Base-by-base conservation (phyloP, 2,113 vertebrate species). In the Mellivora capensis region DNA sequence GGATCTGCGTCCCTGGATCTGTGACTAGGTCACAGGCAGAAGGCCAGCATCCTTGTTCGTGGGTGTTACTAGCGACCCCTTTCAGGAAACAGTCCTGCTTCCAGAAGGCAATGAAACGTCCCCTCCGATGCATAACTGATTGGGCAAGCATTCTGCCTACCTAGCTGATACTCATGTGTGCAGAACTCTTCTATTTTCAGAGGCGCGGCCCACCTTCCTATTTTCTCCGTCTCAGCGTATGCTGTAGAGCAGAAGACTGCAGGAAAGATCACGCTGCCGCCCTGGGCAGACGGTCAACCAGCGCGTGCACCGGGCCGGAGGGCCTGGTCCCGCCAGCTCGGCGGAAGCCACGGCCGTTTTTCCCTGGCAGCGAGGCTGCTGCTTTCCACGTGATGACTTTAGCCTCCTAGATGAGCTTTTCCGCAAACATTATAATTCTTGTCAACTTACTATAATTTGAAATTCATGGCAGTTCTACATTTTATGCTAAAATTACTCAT, bases 401-500 rank as follows among this genome's bases (percentile, higher is more conserved):
- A 29, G 92, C 76, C 87, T 94, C 84, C 54, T 42, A 9, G 76
- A 10, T 23, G 47, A 96, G n/a, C 67, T 95, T 93, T 67, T 96
- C 52, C 37, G 59, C 47, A 67, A 86, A 52, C 49, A 47, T 29
- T 76, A 27, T 85, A 87, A 52, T 5, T 94, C 97, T 77, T 82
- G 14, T 4, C 72, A 64, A 94, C 91, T 37, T 96, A 76, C 21
- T 0, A 27, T 71, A 87, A 11, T 94, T 96, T 90, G 87, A 90
- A 91, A 79, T 91, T 79, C 94, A 88, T 52, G 31, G 74, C 20
- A 57, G 59, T 62, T 83, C 85, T 88, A 52, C 77, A 23, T 91
- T 82, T 87, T 37, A 62, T 42, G 77, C 88, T 85, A 54, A 97
- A 97, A 92, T 80, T 54, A 74, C 67, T 74, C 57, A 47, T 85